phyloP scores from a whole-genome alignment of 2,888 invertebrate genomes.

The Scaptomyza parva region DNA sequence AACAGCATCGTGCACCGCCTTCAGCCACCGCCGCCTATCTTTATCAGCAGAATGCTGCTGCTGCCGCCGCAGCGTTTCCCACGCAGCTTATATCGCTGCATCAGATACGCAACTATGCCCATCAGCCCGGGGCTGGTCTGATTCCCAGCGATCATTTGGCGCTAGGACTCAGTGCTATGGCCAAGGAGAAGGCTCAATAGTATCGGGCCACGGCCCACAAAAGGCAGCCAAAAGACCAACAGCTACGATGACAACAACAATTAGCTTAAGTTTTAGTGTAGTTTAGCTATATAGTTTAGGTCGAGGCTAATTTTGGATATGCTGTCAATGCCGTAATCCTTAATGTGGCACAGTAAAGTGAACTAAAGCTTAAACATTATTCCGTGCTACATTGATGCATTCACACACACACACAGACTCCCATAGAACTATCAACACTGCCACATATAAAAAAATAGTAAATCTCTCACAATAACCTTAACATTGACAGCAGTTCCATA shows the following conservation, averaged over 20 bases:
- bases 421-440: constrained; percentile 6
- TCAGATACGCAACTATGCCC: constrained; percentile 98
- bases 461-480: not conserved
- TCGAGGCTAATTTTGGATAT: constrained; percentile 33
- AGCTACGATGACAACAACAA: constrained; percentile 67
- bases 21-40: constrained; percentile 91
- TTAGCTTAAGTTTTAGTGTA: constrained; percentile 28
- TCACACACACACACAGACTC: not conserved
- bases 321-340: constrained; percentile 10
- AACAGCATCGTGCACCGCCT: constrained; percentile 79
- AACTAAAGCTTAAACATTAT: not conserved
- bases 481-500: constrained; percentile 7
- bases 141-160: constrained; percentile 88
- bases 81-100: constrained; percentile 97
- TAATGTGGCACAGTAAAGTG: constrained; percentile 23
- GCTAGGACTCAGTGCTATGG: constrained; percentile 83
- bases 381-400: constrained; percentile 29
- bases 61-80: constrained; percentile 90
- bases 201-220: constrained; percentile 68
- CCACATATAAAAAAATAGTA: constrained; percentile 5
- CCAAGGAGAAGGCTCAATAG: constrained; percentile 84
- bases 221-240: constrained; percentile 46
- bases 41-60: constrained; percentile 88
- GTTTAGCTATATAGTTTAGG: constrained; percentile 30
- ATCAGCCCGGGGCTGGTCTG: constrained; percentile 90